A percentile compares a stretch with the other conserved stretches of the same genome.
These are phyloP conservation scores for Hyles euphorbiae DNA, from an alignment of 1,140 invertebrate species.

Conservation along the genomic window DNA sequence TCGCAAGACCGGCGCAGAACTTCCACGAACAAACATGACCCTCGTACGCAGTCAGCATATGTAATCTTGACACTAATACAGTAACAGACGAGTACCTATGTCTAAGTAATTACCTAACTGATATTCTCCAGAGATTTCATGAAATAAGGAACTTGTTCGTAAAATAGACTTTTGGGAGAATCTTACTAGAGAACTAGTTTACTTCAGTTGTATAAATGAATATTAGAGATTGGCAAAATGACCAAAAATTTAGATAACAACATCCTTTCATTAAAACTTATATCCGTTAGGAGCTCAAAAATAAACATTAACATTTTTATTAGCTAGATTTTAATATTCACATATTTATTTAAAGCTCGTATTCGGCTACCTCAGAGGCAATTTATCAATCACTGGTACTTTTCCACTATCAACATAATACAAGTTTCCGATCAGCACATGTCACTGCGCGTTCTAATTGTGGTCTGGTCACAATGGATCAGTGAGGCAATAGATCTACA, in stretches of 20 bases:
- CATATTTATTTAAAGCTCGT: no score
- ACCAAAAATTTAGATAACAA: no score
- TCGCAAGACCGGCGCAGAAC: slow-evolving; percentile 40
- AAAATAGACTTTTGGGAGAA: not conserved
- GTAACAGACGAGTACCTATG: slow-evolving; percentile 16
- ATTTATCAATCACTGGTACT: no score
- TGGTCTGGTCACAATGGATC: slow-evolving; percentile 22
- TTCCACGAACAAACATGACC: slow-evolving; percentile 48
- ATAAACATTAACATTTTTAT: no score
- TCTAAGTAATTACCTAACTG: slow-evolving; percentile 27
- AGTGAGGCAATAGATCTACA: slow-evolving; percentile 22
- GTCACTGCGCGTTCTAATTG: slow-evolving; percentile 24
- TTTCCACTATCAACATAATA: no score
- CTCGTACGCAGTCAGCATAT: slow-evolving; percentile 41
- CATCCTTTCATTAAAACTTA: no score
- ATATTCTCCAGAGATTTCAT: slow-evolving; percentile 19
- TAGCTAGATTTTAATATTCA: no score
- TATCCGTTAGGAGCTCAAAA: no score
- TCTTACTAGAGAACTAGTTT: not conserved
- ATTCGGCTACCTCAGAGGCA: no score
- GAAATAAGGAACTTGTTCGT: slow-evolving; percentile 10
- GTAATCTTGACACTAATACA: slow-evolving; percentile 55
- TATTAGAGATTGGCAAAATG: no score
- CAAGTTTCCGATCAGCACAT: no score
- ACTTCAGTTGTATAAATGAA: no score